These are phyloP conservation scores for Arvicanthis niloticus DNA, from an alignment of 2,113 vertebrate species.

Conservation along the genomic window DNA sequence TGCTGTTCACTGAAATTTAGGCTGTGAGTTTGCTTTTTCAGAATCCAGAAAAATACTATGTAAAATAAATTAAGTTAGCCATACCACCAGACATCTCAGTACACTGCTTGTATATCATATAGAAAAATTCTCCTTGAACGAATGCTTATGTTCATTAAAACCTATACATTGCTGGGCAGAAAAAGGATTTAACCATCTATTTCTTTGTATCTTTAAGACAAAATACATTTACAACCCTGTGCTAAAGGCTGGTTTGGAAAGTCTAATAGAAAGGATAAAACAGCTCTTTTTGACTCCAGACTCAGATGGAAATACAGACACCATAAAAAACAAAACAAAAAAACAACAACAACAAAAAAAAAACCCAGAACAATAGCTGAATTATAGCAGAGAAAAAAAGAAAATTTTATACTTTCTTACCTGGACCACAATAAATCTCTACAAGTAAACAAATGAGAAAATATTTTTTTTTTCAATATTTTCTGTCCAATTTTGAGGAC, in stretches of 20 bases:
- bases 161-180: neutral
- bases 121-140: neutral
- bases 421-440: neutral
- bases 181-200: slow-evolving; percentile 15
- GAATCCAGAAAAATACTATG: neutral
- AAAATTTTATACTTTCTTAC: neutral
- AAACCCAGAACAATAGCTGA: neutral
- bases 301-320: neutral
- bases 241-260: neutral
- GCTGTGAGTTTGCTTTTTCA: neutral
- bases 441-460: neutral
- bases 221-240: neutral
- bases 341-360: neutral
- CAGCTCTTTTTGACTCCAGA: neutral
- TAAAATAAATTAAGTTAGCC: neutral
- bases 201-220: neutral
- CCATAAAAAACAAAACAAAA: too few species aligned
- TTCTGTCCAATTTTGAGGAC: neutral
- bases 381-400: neutral
- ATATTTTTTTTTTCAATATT: neutral
- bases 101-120: neutral
- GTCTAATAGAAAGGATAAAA: neutral
- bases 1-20: neutral
- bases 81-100: neutral
- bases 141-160: neutral